phyloP scores from a whole-genome alignment of 2,888 invertebrate species.

The Pseudococcus longispinus region DNA sequence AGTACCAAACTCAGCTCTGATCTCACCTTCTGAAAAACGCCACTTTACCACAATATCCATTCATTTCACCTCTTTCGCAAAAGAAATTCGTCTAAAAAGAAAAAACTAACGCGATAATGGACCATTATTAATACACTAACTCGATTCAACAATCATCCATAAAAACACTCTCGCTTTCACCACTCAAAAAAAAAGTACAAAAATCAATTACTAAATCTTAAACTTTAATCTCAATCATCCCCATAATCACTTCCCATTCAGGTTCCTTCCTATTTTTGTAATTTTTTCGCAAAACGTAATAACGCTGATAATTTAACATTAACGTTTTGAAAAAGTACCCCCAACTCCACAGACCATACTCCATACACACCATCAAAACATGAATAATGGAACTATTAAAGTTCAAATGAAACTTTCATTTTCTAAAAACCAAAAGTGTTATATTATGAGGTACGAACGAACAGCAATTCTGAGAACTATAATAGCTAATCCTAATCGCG shows the following conservation, averaged over 20 bases:
- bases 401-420: slow-evolving; percentile 12
- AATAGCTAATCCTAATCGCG: slow-evolving; percentile 19
- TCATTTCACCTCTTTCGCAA: no score
- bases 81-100: neutral
- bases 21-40: no score
- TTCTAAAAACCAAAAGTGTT: slow-evolving; percentile 34
- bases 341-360: neutral
- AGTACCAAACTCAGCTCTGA: no score
- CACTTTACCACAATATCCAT: no score
- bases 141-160: neutral
- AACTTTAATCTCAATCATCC: neutral
- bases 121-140: neutral
- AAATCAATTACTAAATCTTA: slow-evolving; percentile 6
- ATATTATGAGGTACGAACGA: slow-evolving; percentile 6
- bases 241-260: slow-evolving; percentile 1
- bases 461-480: neutral
- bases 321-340: neutral
- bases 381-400: slow-evolving; percentile 34
- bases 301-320: neutral
- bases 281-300: neutral
- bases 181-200: neutral
- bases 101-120: neutral
- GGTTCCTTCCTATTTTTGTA: neutral
- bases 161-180: neutral
- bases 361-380: neutral